Percentiles rank a stretch among this genome's conserved stretches.
phyloP scores from a whole-genome alignment of 2,113 vertebrate species.

The Narcine bancroftii region DNA sequence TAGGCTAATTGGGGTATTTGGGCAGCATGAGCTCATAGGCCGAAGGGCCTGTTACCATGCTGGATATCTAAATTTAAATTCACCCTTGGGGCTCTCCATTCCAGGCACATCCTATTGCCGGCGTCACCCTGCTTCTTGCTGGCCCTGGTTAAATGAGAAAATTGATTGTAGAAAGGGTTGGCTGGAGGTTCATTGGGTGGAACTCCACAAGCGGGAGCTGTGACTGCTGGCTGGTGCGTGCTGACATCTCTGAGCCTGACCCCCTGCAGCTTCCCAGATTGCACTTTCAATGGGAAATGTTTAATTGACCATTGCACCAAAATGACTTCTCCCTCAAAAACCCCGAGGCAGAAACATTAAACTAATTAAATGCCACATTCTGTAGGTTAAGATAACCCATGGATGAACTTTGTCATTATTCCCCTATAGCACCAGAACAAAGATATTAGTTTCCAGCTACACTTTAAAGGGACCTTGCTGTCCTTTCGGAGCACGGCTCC shows the following conservation, averaged over 20 bases:
- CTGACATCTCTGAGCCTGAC: background rate
- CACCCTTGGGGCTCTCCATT: no score
- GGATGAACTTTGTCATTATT: slow-evolving; percentile 29
- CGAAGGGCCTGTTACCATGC: no score
- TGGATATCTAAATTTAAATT: no score
- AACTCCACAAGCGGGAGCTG: background rate
- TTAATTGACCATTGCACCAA: slow-evolving; percentile 33
- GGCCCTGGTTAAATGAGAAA: background rate
- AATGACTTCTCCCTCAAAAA: background rate
- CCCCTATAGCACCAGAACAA: background rate
- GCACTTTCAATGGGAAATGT: slow-evolving; percentile 27
- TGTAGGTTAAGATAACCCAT: slow-evolving; percentile 32
- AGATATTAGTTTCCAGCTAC: background rate
- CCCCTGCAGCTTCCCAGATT: slow-evolving; percentile 21
- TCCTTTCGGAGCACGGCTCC: background rate
- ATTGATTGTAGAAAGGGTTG: slow-evolving; percentile 6
- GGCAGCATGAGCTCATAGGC: no score
- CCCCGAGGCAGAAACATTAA: slow-evolving; percentile 26
- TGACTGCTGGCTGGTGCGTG: background rate
- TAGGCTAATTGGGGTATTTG: no score
- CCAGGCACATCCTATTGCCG: background rate
- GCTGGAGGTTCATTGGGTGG: background rate
- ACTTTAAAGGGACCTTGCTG: background rate
- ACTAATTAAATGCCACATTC: slow-evolving; percentile 32
- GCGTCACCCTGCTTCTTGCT: background rate